Conservation (phyloP, 2,797 vertebrate species). For the Pterois miles region DNA sequence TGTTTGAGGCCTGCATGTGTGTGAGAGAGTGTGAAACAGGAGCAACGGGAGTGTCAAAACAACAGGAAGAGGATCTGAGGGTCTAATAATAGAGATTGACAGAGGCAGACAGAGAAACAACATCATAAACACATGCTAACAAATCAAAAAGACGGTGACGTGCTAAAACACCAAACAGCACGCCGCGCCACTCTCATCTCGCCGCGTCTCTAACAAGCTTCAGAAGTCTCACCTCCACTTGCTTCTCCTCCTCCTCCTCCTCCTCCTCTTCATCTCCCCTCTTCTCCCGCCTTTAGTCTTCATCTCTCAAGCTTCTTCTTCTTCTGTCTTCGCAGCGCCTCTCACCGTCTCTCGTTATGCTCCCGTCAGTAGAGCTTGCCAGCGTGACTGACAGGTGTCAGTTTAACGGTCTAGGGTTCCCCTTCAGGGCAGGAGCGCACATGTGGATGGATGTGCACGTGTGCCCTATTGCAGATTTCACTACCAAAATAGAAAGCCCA, state of each 20-base stretch:
- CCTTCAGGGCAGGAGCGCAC: constrained; percentile 48
- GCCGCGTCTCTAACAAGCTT: constrained; percentile 69
- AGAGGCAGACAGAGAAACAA: constrained; percentile 73
- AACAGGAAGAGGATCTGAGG: constrained; percentile 73
- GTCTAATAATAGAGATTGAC: constrained; percentile 81
- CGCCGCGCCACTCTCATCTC: constrained; percentile 65
- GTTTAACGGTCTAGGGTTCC: constrained; percentile 65
- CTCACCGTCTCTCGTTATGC: constrained; percentile 59
- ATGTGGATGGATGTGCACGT: constrained; percentile 36
- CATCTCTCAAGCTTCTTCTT: constrained; percentile 48
- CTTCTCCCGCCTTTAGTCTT: constrained; percentile 61
- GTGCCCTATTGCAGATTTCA: constrained; percentile 41
- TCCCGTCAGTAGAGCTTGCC: constrained; percentile 61
- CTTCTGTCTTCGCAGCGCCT: constrained; percentile 36
- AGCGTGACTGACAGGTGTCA: constrained; percentile 80
- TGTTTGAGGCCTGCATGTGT: constrained; percentile 14
- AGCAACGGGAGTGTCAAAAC: constrained; percentile 74
- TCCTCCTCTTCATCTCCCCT: constrained; percentile 53
- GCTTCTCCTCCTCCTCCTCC: constrained; percentile 52
- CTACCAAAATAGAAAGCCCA: constrained; percentile 63
- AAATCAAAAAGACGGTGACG: constrained; percentile 78
- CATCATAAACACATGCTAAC: constrained; percentile 80
- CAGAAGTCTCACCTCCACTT: constrained; percentile 74
- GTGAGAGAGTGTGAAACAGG: constrained; percentile 66
- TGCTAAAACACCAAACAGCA: constrained; percentile 73